These are phyloP conservation scores for Pocillopora damicornis DNA, from an alignment of 64 coral and sea anemone genomes.

Conservation along the genomic window DNA sequence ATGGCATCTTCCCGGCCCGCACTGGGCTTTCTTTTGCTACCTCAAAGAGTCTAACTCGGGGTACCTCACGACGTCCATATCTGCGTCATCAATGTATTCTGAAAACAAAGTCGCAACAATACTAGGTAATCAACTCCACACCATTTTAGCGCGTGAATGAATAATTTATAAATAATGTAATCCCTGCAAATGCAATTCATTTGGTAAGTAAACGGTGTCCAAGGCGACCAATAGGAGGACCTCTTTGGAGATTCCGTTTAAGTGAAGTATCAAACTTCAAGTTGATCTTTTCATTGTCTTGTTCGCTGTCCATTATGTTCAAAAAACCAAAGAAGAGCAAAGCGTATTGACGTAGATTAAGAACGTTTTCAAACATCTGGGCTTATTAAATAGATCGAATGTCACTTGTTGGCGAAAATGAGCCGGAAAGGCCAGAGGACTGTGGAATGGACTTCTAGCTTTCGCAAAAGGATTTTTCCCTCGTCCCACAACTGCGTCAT, in stretches of 20 bases:
- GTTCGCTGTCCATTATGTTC: constrained; percentile 10
- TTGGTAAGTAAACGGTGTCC: constrained; percentile 26
- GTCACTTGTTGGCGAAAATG: constrained; percentile 10
- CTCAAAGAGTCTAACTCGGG: not conserved
- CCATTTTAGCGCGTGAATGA: constrained; percentile 11
- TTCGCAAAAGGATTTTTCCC: too few species aligned
- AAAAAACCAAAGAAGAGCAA: constrained; percentile 9
- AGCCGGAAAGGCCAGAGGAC: not conserved
- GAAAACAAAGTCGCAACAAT: not conserved
- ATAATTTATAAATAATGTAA: constrained; percentile 39
- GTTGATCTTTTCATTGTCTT: constrained; percentile 33
- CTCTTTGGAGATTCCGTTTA: constrained; percentile 13
- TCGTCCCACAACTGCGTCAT: too few species aligned
- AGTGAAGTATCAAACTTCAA: not conserved
- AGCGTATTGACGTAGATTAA: constrained; percentile 13
- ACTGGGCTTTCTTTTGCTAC: not conserved
- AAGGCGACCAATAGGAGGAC: not conserved
- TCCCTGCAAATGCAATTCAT: constrained; percentile 27
- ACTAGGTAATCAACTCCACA: not conserved
- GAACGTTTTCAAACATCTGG: constrained; percentile 21
- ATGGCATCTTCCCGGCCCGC: not conserved
- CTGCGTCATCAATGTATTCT: not conserved
- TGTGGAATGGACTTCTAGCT: not conserved
- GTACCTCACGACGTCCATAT: not conserved
- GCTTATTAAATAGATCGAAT: constrained; percentile 19